Base-by-base conservation (phyloP, 2,888 invertebrate genomes). In the Craniophora ligustri region DNA sequence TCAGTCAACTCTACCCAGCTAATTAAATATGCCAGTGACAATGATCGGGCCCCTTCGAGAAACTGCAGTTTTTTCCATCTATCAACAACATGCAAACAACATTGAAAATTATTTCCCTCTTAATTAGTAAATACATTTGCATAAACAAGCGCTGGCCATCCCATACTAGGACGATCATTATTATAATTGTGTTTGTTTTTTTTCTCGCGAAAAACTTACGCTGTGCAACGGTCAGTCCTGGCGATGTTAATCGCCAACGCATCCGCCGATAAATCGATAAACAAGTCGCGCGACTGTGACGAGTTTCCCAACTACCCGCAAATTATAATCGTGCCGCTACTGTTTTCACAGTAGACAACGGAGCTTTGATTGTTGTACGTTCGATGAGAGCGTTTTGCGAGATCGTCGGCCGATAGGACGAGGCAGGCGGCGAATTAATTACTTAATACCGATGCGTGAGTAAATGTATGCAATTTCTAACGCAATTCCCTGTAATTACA, bases 141-240 rank as follows among this genome's bases (percentile, higher is more conserved):
- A 93, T 92, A 85, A 79, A 86, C 89, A 89, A 91, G 86, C 72
- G 78, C 79, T 78, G 76, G 42, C 80, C 73, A 87, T 86, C 85
- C 91, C 90, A 91, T 92, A 91, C 85, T 89, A 85, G 91, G 91
- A 86, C 86, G 84, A 86, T 86, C 84, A 91, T 91, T 91, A 91
- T 87, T 84, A 88, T 91, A 92, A 92, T 91, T 90, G 85, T 89
- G 78, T 71, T 80, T n/a, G n/a, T n/a, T 83, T 88, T 88, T 88
- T 90, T 89, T 86, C 84, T 85, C 84, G 85, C 85, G 87, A 87
- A 90, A 89, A 92, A 88, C 82, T 87, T 86, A 85, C 79, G 67
- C 82, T 67, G 75, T 84, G 86, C 86, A 89, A 89, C 91, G 89
- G 91, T 88, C 84, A 81, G 77, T 30, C 54, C 63, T 76, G 76